phyloP scores from a whole-genome alignment of 2,888 invertebrate species.

The Rugalucina vietnamica region DNA sequence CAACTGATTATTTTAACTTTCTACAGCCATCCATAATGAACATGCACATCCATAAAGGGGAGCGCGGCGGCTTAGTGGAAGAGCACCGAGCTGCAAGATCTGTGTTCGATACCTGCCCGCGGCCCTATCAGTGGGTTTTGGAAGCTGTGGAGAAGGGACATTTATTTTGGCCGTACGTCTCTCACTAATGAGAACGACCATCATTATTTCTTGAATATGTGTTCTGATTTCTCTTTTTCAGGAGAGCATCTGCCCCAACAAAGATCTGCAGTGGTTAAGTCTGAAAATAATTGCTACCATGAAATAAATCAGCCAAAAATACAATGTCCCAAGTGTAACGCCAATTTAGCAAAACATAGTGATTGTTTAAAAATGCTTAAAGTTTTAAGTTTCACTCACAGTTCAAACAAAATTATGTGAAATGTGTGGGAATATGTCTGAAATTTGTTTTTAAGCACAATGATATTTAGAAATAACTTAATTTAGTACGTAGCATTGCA shows the following conservation, averaged over 20 bases:
- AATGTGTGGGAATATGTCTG: not conserved
- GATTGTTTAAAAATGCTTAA: not conserved
- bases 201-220: not conserved
- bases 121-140: no score
- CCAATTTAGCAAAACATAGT: not conserved
- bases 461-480: no score
- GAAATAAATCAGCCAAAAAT: not conserved
- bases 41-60: no score
- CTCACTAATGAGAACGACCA: no score
- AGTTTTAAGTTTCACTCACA: not conserved
- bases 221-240: not conserved
- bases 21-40: no score
- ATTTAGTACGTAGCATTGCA: no score
- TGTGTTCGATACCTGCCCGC: no score
- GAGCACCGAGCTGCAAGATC: no score
- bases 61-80: no score
- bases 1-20: no score
- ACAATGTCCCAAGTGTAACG: slow-evolving; percentile 1
- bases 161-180: no score
- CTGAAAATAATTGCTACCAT: not conserved
- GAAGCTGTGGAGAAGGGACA: no score
- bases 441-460: not conserved
- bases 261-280: not conserved
- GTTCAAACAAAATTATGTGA: not conserved
- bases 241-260: not conserved